A percentile compares a stretch with the other conserved stretches of the same genome.
Evolutionary conservation across 2,113 vertebrate species (phyloP).

Genomic region (Colistium nudipinnis): DNA sequence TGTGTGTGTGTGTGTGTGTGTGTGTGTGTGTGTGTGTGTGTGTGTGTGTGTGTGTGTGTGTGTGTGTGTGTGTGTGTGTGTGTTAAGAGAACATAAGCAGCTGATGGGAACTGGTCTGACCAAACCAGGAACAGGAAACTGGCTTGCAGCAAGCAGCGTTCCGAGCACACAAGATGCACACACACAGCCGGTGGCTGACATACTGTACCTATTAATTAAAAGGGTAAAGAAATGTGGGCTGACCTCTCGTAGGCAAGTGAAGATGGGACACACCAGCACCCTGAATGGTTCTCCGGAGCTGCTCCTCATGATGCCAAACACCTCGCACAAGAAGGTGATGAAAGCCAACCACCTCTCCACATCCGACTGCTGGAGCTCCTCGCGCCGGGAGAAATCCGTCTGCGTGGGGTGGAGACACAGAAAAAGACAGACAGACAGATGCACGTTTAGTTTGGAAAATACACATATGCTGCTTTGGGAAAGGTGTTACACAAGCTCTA

Average conservation of each 20-base stretch:
- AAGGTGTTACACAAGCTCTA: conserved; percentile 1
- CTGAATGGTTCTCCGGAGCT: conserved; percentile 93
- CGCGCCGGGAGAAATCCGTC: conserved; percentile 93
- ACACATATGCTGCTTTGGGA: conserved; percentile 8
- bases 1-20: too few relatives aligned
- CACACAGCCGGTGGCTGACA: neutral
- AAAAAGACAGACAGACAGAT: neutral
- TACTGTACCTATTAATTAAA: neutral
- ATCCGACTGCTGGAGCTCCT: conserved; percentile 90
- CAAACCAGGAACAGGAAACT: conserved; percentile 61
- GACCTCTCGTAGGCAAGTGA: conserved; percentile 98
- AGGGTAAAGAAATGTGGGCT: conserved; percentile 25
- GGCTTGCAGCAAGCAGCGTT: neutral
- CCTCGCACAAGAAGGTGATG: conserved; percentile 98
- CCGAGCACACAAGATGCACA: conserved; percentile 8
- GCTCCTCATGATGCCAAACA: conserved; percentile 97
- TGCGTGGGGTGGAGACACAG: conserved; percentile 64
- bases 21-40: too few relatives aligned
- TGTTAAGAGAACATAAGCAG: conserved; percentile 25
- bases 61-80: too few relatives aligned
- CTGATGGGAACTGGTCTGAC: conserved; percentile 56
- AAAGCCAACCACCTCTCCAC: conserved; percentile 98
- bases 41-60: too few relatives aligned
- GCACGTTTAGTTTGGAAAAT: neutral
- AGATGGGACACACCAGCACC: conserved; percentile 97